Conservation (phyloP, 2,888 invertebrate species). For the Augochlorella aurata region DNA sequence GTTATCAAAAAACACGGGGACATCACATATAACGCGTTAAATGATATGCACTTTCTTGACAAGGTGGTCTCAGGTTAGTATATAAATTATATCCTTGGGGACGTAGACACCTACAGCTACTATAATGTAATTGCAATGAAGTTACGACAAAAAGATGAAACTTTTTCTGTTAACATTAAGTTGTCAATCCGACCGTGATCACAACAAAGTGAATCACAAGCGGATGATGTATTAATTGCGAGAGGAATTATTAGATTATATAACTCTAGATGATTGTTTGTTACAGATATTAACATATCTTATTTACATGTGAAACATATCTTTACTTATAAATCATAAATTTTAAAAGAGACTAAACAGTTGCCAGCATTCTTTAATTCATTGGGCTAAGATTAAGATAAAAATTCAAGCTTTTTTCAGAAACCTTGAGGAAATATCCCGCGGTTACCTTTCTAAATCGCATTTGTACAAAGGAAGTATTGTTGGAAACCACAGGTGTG, state of each 20-base stretch:
- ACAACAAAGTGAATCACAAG: too few species aligned
- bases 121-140: background rate
- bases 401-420: slow-evolving; percentile 54
- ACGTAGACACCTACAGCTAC: background rate
- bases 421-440: slow-evolving; percentile 80
- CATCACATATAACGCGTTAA: slow-evolving; percentile 80
- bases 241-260: too few species aligned
- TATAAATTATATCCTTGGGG: too few species aligned
- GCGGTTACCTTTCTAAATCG: slow-evolving; percentile 77
- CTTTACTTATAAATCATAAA: too few species aligned
- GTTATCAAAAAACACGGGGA: slow-evolving; percentile 75
- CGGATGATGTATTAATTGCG: too few species aligned
- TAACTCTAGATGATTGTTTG: too few species aligned
- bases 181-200: too few species aligned
- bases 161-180: too few species aligned
- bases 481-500: slow-evolving; percentile 66
- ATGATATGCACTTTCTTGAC: slow-evolving; percentile 82
- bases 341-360: background rate
- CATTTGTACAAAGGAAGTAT: slow-evolving; percentile 75
- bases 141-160: too few species aligned
- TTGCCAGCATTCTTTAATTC: too few species aligned
- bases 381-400: background rate
- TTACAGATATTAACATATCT: too few species aligned
- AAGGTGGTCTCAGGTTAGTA: slow-evolving; percentile 80
- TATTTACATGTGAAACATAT: too few species aligned